Evolutionary conservation across 2,113 vertebrate species (phyloP).

Genomic region (Lycaon pictus): DNA sequence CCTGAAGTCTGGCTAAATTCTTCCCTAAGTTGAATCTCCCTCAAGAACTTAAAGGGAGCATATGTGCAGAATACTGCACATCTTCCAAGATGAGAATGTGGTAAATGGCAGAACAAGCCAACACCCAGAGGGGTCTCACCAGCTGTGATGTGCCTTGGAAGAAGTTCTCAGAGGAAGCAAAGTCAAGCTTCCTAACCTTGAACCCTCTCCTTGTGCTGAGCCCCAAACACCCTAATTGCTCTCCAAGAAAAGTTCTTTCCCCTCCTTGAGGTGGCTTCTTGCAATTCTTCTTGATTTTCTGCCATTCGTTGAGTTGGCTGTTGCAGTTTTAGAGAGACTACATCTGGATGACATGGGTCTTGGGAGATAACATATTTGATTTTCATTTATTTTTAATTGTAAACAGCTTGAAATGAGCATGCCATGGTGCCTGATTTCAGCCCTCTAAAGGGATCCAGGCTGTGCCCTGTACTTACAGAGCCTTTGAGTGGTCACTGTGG

Average conservation of each 20-base stretch:
- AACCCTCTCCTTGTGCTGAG: neutral
- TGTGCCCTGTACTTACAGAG: neutral
- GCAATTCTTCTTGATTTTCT: neutral
- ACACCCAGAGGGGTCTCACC: neutral
- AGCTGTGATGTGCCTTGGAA: neutral
- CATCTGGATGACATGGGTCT: neutral
- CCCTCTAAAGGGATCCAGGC: neutral
- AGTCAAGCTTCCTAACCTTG: neutral
- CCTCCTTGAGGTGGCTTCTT: neutral
- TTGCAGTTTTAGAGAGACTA: neutral
- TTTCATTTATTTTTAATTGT: constrained; percentile 24
- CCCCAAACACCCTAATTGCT: accelerated
- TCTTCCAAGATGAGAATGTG: neutral
- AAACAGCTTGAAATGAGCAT: neutral
- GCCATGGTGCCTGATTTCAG: neutral
- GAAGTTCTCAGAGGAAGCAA: neutral
- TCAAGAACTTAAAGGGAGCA: neutral
- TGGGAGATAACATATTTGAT: neutral
- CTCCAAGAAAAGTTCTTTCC: neutral
- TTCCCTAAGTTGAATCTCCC: neutral
- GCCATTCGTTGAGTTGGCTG: neutral
- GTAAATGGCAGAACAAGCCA: neutral
- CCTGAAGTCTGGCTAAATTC: neutral
- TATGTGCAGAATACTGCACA: too few species aligned
- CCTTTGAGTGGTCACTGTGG: neutral